Conservation (phyloP, 2,113 vertebrate species). For the Charina bottae region DNA sequence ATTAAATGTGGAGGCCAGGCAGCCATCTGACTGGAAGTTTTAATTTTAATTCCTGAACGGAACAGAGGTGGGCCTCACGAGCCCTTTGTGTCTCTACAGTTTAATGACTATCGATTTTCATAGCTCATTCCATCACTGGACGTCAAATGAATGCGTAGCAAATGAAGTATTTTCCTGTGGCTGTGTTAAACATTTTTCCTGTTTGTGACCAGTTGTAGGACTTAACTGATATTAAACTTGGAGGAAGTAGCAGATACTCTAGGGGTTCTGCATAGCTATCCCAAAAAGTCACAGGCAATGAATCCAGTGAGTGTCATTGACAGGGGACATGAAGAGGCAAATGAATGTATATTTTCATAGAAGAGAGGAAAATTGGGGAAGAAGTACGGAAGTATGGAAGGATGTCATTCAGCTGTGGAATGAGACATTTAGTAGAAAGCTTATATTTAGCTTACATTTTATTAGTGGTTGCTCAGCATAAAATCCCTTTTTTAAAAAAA, state of each 20-base stretch:
- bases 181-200: neutral
- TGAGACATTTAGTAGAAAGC: neutral
- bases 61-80: too few relatives aligned
- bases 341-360: neutral
- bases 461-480: neutral
- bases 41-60: too few relatives aligned
- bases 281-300: neutral
- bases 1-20: too few relatives aligned
- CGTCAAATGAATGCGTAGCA: neutral
- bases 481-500: too few relatives aligned
- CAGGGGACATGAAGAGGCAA: neutral
- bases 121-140: neutral
- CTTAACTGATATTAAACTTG: neutral
- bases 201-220: neutral
- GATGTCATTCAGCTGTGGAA: neutral
- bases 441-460: neutral
- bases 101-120: neutral
- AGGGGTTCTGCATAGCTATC: neutral
- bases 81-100: neutral
- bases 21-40: too few relatives aligned
- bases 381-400: neutral
- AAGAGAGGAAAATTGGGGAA: neutral
- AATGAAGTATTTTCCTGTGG: neutral
- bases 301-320: neutral
- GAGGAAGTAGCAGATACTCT: neutral